Conservation (phyloP, 2,888 invertebrate species). For the Philaethria dido region DNA sequence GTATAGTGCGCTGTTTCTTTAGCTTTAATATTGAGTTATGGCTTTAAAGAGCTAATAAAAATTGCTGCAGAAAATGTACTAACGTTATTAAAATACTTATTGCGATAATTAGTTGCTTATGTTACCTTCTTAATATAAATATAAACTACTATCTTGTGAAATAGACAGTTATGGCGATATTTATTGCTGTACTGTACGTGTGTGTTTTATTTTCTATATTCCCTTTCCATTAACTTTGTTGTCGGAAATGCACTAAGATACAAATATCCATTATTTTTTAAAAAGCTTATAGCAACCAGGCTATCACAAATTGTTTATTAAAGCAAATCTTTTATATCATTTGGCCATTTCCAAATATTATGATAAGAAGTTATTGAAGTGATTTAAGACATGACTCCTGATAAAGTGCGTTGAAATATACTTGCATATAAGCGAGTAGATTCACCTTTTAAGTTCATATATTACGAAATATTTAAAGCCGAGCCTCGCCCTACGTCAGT, state of each 20-base stretch:
- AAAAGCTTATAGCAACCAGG: too few species aligned
- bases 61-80: conserved; percentile 30
- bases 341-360: not conserved
- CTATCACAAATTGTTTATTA: too few species aligned
- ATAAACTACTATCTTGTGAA: not conserved
- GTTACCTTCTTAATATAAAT: not conserved
- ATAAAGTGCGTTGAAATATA: not conserved
- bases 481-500: conserved; percentile 44
- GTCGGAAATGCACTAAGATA: too few species aligned
- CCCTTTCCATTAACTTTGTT: too few species aligned
- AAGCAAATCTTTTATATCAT: not conserved
- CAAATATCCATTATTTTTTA: too few species aligned
- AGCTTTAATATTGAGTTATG: conserved; percentile 44
- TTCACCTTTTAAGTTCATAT: conserved; percentile 26
- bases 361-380: not conserved
- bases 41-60: conserved; percentile 40
- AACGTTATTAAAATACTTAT: conserved; percentile 38
- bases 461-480: conserved; percentile 40
- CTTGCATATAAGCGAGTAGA: not conserved
- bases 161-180: not conserved
- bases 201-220: too few species aligned
- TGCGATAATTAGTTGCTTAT: conserved; percentile 28
- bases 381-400: not conserved
- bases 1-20: conserved; percentile 37
- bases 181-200: not conserved